Base-by-base conservation (phyloP, 2,888 invertebrate genomes). In the Anthophora plumipes region DNA sequence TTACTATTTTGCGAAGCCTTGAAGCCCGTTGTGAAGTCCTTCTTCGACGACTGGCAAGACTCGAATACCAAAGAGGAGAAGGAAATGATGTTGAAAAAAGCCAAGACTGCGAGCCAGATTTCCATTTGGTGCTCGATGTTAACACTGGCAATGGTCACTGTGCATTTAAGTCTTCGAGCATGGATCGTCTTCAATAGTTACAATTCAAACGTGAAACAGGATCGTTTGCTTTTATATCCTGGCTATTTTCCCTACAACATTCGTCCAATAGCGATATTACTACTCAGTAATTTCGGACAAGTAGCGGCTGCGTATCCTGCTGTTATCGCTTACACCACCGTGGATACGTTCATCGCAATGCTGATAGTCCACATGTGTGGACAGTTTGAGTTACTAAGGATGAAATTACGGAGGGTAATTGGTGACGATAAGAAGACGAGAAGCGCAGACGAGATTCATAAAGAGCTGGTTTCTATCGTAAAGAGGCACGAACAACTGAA, bases 311-410 rank as follows among this genome's bases (percentile, higher is more conserved):
- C 57, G 9, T 77, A 78, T 25, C 70, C 74, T 52, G 66, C 72
- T 0, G 64, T 78, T 0, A 61, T 80, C 12, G 64, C 81, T 1
- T 89, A 85, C 46, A 80, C 89, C 0, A 66, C 74, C 6, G 64
- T 77, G 0, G 87, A 87, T 48, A 79, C 83, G 11, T 83, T 89
- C 20, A 72, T 89, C 14, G 82, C 80, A 0, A 88, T 87, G 80
- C 17, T 89, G 8, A 69, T 87, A 0, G 54, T 88, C 37, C 86
- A 89, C 50, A 25, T 72, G 3, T 87, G 86, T 8, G 80, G 84
- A 0, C 89, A 89, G 37, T 81, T 89, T 3, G 25, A 68, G 9
- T 82, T 77, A 31, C 31, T 89, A 17, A 71, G 25, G 8, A 54
- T 2, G 9, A 64, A 43, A 7, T 11, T 83, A 17, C 57, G 60